These are phyloP conservation scores for Bicyclus anynana DNA, from an alignment of 1,140 invertebrate species.

Conservation along the genomic window DNA sequence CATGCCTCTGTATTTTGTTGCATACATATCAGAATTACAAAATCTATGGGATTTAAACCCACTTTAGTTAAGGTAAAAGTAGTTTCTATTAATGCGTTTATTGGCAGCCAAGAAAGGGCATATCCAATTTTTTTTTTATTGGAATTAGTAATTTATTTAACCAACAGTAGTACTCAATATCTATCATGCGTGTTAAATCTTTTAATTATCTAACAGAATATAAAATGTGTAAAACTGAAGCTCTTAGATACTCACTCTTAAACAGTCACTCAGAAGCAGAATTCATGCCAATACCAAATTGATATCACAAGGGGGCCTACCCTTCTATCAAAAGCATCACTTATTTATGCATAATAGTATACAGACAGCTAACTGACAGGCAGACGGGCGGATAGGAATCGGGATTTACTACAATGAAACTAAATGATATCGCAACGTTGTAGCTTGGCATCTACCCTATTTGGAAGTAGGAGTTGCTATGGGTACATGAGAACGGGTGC, in stretches of 20 bases:
- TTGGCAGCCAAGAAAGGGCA: no score
- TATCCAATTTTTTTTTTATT: no score
- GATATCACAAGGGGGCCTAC: slow-evolving; percentile 2
- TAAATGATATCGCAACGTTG: slow-evolving; percentile 6
- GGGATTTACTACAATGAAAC: slow-evolving; percentile 15
- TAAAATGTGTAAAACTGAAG: no score
- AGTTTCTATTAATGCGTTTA: no score
- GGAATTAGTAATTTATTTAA: no score
- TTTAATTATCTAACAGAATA: no score
- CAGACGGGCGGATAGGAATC: slow-evolving; percentile 41
- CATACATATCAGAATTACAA: no score
- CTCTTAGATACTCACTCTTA: neutral
- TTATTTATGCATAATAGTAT: slow-evolving; percentile 20
- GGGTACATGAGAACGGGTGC: slow-evolving; percentile 20
- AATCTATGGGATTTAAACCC: no score
- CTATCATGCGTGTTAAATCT: no score
- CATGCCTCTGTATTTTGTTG: no score
- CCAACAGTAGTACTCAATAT: no score
- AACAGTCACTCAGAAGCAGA: neutral
- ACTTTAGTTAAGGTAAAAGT: no score
- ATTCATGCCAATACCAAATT: neutral
- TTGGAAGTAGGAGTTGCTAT: slow-evolving; percentile 7
- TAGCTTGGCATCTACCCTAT: slow-evolving; percentile 6
- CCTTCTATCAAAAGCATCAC: slow-evolving; percentile 6
- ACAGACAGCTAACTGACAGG: slow-evolving; percentile 37